phyloP scores from a whole-genome alignment of 1,140 invertebrate species.

The Drosophila nigromelanica region DNA sequence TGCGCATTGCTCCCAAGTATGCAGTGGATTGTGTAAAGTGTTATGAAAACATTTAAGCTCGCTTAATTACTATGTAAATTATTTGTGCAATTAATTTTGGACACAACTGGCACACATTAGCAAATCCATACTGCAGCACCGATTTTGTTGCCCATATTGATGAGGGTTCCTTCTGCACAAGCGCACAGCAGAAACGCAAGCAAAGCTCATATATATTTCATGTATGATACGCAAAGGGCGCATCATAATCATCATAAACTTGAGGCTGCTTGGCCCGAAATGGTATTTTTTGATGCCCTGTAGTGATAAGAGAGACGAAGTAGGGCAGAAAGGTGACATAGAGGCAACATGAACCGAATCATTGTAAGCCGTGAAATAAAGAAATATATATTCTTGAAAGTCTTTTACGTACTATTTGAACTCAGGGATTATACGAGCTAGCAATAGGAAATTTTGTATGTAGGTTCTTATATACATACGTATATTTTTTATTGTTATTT shows the following conservation, averaged over 20 bases:
- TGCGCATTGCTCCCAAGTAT: constrained; percentile 5
- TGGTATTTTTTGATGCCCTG: constrained; percentile 83
- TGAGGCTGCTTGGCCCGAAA: constrained; percentile 85
- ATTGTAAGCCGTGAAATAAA: no score
- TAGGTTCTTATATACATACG: no score
- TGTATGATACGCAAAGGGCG: constrained; percentile 42
- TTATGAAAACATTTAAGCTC: constrained; percentile 25
- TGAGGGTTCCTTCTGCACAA: constrained; percentile 49
- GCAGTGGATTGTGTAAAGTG: constrained; percentile 9
- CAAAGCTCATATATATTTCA: constrained; percentile 38
- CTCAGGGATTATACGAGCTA: no score
- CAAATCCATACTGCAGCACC: constrained; percentile 6
- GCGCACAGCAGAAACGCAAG: constrained; percentile 9
- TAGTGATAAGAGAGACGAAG: no score
- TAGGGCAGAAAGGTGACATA: no score
- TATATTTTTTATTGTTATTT: background rate
- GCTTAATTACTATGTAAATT: constrained; percentile 73
- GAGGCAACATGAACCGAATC: no score
- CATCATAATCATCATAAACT: constrained; percentile 56
- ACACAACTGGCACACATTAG: constrained; percentile 4
- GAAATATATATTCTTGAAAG: no score
- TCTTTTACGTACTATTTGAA: no score
- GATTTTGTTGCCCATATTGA: constrained; percentile 47
- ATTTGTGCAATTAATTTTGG: constrained; percentile 69
- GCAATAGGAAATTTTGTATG: no score